These are phyloP conservation scores for Sarotherodon lohbergeri DNA, from an alignment of 2,113 vertebrate genomes.

Conservation along the genomic window DNA sequence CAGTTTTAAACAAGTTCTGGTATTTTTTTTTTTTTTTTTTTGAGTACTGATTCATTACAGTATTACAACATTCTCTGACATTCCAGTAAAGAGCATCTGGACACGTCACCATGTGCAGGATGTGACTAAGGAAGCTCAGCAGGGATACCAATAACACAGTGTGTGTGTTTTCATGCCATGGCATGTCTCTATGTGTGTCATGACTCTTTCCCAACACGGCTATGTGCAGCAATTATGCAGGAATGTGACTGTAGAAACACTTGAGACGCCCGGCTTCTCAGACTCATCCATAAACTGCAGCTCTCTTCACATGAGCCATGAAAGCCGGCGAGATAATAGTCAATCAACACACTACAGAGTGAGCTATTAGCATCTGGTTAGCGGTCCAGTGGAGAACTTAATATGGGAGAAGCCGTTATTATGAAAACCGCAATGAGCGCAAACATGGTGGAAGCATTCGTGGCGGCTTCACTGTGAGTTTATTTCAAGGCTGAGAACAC, in stretches of 20 bases:
- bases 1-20: neutral
- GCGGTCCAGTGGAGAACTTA: neutral
- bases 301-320: neutral
- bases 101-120: constrained; percentile 20
- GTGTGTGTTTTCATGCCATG: neutral
- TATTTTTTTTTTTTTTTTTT: neutral
- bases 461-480: neutral
- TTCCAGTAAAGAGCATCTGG: constrained; percentile 25
- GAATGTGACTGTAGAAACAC: constrained; percentile 19
- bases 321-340: constrained; percentile 10
- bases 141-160: neutral
- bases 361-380: constrained; percentile 16
- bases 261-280: neutral
- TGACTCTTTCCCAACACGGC: constrained; percentile 15
- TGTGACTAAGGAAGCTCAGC: constrained; percentile 1
- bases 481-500: constrained; percentile 30
- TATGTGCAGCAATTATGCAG: constrained; percentile 15
- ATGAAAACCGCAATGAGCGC: constrained; percentile 15
- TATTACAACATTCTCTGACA: neutral
- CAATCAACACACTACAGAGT: neutral
- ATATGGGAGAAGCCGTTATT: constrained; percentile 17
- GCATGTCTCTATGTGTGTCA: constrained; percentile 3
- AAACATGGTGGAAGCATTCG: constrained; percentile 12
- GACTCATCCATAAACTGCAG: neutral
- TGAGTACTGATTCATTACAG: neutral